Evolutionary conservation across 2,113 vertebrate genomes (phyloP), one percentile per base, ranked within the genome.

Genomic region (Takifugu flavidus): DNA sequence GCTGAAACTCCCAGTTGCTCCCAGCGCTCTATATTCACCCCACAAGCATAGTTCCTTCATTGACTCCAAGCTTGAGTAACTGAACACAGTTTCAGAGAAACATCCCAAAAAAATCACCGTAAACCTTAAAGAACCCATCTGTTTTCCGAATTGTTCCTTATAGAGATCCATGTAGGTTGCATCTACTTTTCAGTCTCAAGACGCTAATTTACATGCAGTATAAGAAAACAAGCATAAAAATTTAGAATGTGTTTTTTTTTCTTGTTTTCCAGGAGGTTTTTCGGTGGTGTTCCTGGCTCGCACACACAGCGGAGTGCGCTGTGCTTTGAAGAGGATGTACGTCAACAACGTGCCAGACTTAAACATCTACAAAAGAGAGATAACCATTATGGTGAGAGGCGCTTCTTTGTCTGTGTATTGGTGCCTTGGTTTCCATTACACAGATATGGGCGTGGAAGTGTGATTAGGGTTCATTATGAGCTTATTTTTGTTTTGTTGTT

Each of bases 201-300:
- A 20, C 1, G 20, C 20, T 20, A 20, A 20, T 20, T 20, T 20
- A 20, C 20, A 20, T 20, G 20, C 20, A 20, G 42, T 6, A 43
- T 1, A 13, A 43, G 6, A 43, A 43, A 43, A 43, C 5, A 46
- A 46, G 15, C 13, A 46, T 4, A 46, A 7, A 47, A n/a, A 47
- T 13, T 47, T 7, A 14, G 45, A 5, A 4, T n/a, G 45, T 14
- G 15, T 53, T 20, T 2, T 2, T 4, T 20, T 5, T 25, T 20
- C 0, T 65, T 25, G 60, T 72, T 64, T 71, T 56, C 0, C 71
- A 98, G 97, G 97, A 73, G 97, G 97, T 5, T 99, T 98, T 78
- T 99, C 97, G 0, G 95, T 96, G 1, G 97, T 99, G 75, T 98
- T 98, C 46, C 80, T 99, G 74, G 96, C 95, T n/a, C 94, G 95